Evolutionary conservation across 2,888 invertebrate genomes (phyloP), one percentile per base, ranked within the genome.

Genomic region (Lydus trimaculatus): DNA sequence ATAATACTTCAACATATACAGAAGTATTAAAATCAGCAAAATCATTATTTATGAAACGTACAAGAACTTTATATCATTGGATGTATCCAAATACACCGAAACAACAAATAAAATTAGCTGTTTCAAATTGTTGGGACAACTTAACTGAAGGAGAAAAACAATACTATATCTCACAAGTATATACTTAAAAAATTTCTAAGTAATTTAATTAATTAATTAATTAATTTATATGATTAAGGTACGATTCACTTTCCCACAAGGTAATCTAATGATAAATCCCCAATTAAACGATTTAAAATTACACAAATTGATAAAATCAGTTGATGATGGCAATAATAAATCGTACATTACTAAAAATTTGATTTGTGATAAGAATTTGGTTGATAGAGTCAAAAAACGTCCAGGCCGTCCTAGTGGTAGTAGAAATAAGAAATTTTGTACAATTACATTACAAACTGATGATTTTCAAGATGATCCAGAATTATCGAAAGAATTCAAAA

Each of bases 31-130:
- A 83, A 74, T 85, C 85, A 5, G 87, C 87, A 0, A 85, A 85
- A 76, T 83, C 85, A 0, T 72, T 86, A 33, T 87, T 86, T 73
- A 85, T 84, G 3, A 87, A 87, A 78, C 78, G 85, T 33, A 87
- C 86, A 3, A 78, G 86, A 28, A 87, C 86, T 4, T 73, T 87
- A 59, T 86, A 85, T 67, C 85, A 86, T 66, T 87, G 87, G 87
- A 83, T 86, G 79, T 85, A 85, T 71, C 87, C 87, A 0, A 78
- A 81, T 36, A 82, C 84, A 1, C 82, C 86, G 0, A 86, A 85
- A 71, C 81, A 80, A 31, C 84, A 85, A 70, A 78, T 87, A 31
- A 86, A 86, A 76, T 74, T 81, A 1, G 83, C 83, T 0, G 84
- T 86, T 2, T 77, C 82, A 1, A 77, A 80, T 33, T 83, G 84